These are phyloP conservation scores for Heteromormyrus szaboi DNA, from an alignment of 2,797 vertebrate species.

Conservation along the genomic window DNA sequence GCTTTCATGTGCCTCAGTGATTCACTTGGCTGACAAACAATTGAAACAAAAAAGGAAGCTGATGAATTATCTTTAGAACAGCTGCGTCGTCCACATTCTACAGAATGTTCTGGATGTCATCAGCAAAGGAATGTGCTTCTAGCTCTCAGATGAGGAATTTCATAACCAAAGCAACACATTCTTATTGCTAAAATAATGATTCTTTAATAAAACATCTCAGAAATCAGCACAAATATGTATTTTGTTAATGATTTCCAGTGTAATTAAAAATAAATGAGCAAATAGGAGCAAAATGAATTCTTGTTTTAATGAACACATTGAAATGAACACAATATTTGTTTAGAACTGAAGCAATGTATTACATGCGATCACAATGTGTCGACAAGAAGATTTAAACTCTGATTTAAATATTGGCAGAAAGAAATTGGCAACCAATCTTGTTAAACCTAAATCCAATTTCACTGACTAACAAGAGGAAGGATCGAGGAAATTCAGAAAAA, in stretches of 20 bases:
- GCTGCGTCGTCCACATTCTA: not conserved
- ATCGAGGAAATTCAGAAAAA: not conserved
- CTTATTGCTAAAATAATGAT: not conserved
- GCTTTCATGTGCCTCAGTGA: not conserved
- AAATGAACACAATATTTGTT: not conserved
- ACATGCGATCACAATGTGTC: not conserved
- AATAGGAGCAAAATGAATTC: not conserved
- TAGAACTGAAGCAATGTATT: not conserved
- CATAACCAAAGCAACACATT: not conserved
- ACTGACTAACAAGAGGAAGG: not conserved
- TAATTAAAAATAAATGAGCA: constrained; percentile 4
- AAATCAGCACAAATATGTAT: not conserved
- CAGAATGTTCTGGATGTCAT: not conserved
- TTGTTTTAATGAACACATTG: not conserved
- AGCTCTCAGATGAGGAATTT: not conserved
- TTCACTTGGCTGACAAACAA: constrained; percentile 7
- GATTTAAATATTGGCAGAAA: not conserved
- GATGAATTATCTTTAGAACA: constrained; percentile 6
- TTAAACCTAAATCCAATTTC: constrained; percentile 5
- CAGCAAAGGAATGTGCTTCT: not conserved
- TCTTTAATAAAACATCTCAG: constrained; percentile 3
- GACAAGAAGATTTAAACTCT: constrained; percentile 1
- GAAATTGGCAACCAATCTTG: not conserved
- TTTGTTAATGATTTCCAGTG: constrained; percentile 5
- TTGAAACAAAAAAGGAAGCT: not conserved